Evolutionary conservation across 1,140 invertebrate genomes (phyloP), one percentile per base, ranked within the genome.

Genomic region (Drosophila jambulina): DNA sequence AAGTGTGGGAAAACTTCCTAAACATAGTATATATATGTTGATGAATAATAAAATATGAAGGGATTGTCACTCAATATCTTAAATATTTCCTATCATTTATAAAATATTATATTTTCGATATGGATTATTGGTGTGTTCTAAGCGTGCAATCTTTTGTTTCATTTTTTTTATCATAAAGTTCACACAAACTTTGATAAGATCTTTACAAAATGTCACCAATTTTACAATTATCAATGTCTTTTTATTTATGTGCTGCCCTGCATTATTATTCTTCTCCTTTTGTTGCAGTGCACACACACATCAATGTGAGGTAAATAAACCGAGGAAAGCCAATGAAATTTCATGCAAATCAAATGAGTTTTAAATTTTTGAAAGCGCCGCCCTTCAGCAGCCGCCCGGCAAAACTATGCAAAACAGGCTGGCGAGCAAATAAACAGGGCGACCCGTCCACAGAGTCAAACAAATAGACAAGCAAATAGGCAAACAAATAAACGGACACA

Each of bases 291-390:
- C 45, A 51, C 5, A 42, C 58, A 59, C 34, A 62, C 62, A 76
- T 82, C 65, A 87, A 75, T 78, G 61, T 56, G 68, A 54, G 60
- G 60, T 53, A 58, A 63, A 80, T 69, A 78, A 78, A 72, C 42
- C 54, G 65, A 58, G 60, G 5, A 76, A 70, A 64, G 64, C 67
- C 80, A 78, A 81, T 85, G 69, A 86, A 80, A 78, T 80, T 88
- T 71, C 84, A 88, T 87, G 84, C 77, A 87, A 88, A 90, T 87
- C 84, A 88, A 87, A 87, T 88, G 84, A 88, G 84, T 84, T 88
- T 80, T 51, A 88, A 88, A 87, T 78, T 78, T 87, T 84, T 74
- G 59, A 85, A 62, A 75, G 57, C 60, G 58, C 75, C 62, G 61
- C 45, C 62, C 62, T 63, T 43, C 51, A 62, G 12, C 42, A 19